Evolutionary conservation across 2,888 invertebrate species (phyloP).

Genomic region (Timandra comae): DNA sequence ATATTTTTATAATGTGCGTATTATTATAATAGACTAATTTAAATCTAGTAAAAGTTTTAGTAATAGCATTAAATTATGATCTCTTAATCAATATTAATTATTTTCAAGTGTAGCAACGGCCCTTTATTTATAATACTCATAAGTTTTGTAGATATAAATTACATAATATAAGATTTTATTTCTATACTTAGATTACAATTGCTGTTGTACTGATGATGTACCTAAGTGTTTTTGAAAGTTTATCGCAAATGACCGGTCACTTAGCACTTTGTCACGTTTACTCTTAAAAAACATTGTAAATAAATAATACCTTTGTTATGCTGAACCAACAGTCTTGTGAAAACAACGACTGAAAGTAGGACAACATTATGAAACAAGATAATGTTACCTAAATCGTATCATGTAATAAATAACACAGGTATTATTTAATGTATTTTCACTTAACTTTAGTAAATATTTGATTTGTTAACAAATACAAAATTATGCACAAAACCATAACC

Average conservation of each 20-base stretch:
- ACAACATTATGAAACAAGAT: conserved; percentile 15
- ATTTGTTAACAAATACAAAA: conserved; percentile 10
- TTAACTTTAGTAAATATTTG: conserved; percentile 4
- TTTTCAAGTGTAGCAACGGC: conserved; percentile 62
- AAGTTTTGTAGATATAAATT: conserved; percentile 62
- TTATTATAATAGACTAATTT: conserved; percentile 65
- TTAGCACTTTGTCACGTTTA: conserved; percentile 17
- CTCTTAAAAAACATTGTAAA: conserved; percentile 16
- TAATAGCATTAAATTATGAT: conserved; percentile 73
- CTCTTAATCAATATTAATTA: conserved; percentile 77
- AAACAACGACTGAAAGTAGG: conserved; percentile 11
- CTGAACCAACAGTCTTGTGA: too few species aligned
- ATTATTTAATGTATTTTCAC: conserved; percentile 2
- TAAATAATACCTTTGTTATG: conserved; percentile 12
- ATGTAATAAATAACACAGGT: too few species aligned
- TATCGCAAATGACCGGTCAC: conserved; percentile 19
- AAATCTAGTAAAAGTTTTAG: conserved; percentile 67
- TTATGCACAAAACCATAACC: conserved; percentile 14
- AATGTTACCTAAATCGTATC: too few species aligned
- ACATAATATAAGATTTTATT: conserved; percentile 41
- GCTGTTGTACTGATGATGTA: conserved; percentile 49
- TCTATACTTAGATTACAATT: conserved; percentile 40
- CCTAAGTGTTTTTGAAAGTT: conserved; percentile 22
- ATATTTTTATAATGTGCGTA: conserved; percentile 61
- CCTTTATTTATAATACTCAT: conserved; percentile 76